Base-by-base conservation (phyloP, 2,797 vertebrate genomes). In the Hydrocynus forskahlii region DNA sequence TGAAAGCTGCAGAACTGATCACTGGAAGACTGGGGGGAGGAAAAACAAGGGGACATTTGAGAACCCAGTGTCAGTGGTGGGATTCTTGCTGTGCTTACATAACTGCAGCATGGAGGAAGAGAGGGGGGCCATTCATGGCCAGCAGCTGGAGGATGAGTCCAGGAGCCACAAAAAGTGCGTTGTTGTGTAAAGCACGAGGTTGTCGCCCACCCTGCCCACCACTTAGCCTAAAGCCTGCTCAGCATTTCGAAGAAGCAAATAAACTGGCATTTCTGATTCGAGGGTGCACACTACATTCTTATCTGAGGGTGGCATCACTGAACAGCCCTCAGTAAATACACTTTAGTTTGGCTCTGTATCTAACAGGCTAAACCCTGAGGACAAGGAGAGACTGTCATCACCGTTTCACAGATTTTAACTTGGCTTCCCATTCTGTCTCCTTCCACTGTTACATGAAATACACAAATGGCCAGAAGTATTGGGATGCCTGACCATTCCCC, bases 31-130 rank as follows among this genome's bases (percentile, higher is more conserved):
- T 67, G 29, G 55, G 67, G 14, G 10, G 16, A 64, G 45, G 60
- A 68, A 1, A 23, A 81, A 86, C 79, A 83, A 79, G 75, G 67
- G 90, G 84, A 82, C 17, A 50, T 88, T 81, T 86, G 86, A 21
- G 72, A 71, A 69, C 88, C 89, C 81, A 81, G 83, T 52, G 66
- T 45, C 57, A 55, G 76, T 64, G 67, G 17, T 52, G 68, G 76
- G 67, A 78, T n/a, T 75, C 59, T 54, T 66, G 81, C 81, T 8
- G 52, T 19, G 48, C 69, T 57, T 68, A 73, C 72, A 77, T 62
- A 79, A 85, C 43, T 78, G 45, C 43, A 72, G 29, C 38, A 57
- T 38, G 45, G 13, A 5, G 17, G 35, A 16, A 60, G 12, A 76
- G 66, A 62, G 12, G 74, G 59, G 38, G 40, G 6, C 29, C 75